Percentiles rank a stretch among this genome's conserved stretches.
Evolutionary conservation across 2,888 invertebrate species (phyloP).

Genomic region (Cabera pusaria): DNA sequence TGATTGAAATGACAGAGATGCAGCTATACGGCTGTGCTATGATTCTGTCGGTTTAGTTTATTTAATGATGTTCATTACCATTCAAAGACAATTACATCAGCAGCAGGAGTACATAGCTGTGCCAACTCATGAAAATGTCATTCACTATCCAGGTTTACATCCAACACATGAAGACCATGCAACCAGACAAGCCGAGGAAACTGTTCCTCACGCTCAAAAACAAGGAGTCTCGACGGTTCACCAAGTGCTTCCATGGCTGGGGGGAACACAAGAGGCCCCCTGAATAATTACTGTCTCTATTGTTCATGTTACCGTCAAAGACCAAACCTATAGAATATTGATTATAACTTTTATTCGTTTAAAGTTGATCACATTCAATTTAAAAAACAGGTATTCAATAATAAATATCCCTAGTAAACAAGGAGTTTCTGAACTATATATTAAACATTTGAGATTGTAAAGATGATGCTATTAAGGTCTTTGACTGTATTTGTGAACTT

Average conservation of each 20-base stretch:
- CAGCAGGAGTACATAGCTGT: no score
- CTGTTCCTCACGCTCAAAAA: conserved; percentile 97
- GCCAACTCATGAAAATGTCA: no score
- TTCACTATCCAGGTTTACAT: conserved; percentile 92
- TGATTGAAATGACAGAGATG: no score
- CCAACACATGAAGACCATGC: conserved; percentile 97
- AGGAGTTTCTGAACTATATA: no score
- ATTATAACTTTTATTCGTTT: no score
- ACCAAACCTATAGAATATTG: neutral
- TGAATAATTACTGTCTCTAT: conserved; percentile 77
- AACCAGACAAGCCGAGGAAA: conserved; percentile 95
- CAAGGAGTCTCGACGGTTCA: conserved; percentile 97
- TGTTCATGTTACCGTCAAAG: conserved; percentile 4
- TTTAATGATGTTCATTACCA: no score
- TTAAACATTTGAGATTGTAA: no score
- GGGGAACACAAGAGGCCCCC: conserved; percentile 92
- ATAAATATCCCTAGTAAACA: no score
- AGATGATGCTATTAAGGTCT: neutral
- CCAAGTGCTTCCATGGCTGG: conserved; percentile 99
- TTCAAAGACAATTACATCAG: no score
- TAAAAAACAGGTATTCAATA: no score
- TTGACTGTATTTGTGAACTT: neutral
- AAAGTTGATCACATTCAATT: no score
- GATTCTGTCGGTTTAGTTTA: no score
- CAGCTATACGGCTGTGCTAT: neutral